Conservation (phyloP, 1,140 invertebrate species). For the Ladona fulva region DNA sequence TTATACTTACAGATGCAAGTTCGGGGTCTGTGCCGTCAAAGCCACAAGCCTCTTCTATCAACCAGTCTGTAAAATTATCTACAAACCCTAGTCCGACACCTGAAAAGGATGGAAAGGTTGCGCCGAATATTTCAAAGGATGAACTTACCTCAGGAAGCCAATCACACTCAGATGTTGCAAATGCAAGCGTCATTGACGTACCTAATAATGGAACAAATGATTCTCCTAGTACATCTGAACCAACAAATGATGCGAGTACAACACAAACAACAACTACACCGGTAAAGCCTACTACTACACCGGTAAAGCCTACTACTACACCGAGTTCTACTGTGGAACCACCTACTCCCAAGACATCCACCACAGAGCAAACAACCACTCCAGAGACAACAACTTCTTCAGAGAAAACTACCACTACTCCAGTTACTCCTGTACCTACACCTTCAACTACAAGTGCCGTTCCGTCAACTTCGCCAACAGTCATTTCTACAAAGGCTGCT, state of each 20-base stretch:
- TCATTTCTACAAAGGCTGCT: constrained; percentile 24
- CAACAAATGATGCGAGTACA: not conserved
- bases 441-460: constrained; percentile 25
- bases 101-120: no score
- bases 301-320: constrained; percentile 12
- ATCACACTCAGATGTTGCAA: no score
- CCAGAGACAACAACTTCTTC: constrained; percentile 27
- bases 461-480: constrained; percentile 27
- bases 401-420: constrained; percentile 20
- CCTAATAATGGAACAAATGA: no score
- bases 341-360: not conserved
- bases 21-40: no score
- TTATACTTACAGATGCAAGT: no score
- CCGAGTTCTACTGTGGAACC: constrained; percentile 17
- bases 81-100: no score
- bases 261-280: not conserved
- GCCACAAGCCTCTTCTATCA: no score
- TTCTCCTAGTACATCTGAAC: no score
- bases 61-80: no score
- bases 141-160: no score
- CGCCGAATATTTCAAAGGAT: no score
- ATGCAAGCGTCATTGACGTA: no score
- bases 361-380: constrained; percentile 12
- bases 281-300: constrained; percentile 14
- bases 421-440: constrained; percentile 25